Conservation (phyloP, 2,113 vertebrate genomes). For the Xiphophorus maculatus region DNA sequence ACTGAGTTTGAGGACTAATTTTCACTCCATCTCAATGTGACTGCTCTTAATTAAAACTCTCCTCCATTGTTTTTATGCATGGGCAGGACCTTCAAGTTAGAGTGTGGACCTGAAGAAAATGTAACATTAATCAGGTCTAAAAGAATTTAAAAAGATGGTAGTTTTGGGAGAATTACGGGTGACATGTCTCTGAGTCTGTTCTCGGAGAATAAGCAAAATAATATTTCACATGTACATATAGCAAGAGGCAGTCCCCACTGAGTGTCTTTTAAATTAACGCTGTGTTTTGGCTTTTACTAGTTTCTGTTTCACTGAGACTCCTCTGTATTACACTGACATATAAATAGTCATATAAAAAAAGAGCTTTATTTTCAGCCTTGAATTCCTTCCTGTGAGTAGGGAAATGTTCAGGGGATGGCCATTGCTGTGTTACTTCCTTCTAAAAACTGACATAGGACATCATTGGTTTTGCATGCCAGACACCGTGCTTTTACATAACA, state of each 20-base stretch:
- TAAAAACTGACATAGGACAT: not conserved
- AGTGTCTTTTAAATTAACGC: not conserved
- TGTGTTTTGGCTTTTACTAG: not conserved
- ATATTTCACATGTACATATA: not conserved
- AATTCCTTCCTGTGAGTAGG: slow-evolving; percentile 14
- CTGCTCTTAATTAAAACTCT: slow-evolving; percentile 13
- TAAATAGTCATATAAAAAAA: not conserved
- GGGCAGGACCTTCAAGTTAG: slow-evolving; percentile 11
- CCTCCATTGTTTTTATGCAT: slow-evolving; percentile 4
- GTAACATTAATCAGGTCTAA: not conserved
- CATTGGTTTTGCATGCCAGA: slow-evolving; percentile 38
- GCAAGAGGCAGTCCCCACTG: slow-evolving; percentile 3
- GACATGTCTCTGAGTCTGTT: not conserved
- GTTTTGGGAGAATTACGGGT: slow-evolving; percentile 7
- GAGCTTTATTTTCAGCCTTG: not conserved
- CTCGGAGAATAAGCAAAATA: not conserved
- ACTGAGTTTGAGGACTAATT: slow-evolving; percentile 24
- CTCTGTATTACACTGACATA: not conserved
- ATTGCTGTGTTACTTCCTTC: not conserved
- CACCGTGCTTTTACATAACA: slow-evolving; percentile 54
- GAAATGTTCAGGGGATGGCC: slow-evolving; percentile 8
- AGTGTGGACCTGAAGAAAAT: not conserved
- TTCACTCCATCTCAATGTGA: slow-evolving; percentile 28
- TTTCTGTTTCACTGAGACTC: not conserved
- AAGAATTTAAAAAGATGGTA: not conserved